Evolutionary conservation across 1,140 invertebrate genomes (phyloP), one percentile per base, ranked within the genome.

Genomic region (Pomacea maculata): DNA sequence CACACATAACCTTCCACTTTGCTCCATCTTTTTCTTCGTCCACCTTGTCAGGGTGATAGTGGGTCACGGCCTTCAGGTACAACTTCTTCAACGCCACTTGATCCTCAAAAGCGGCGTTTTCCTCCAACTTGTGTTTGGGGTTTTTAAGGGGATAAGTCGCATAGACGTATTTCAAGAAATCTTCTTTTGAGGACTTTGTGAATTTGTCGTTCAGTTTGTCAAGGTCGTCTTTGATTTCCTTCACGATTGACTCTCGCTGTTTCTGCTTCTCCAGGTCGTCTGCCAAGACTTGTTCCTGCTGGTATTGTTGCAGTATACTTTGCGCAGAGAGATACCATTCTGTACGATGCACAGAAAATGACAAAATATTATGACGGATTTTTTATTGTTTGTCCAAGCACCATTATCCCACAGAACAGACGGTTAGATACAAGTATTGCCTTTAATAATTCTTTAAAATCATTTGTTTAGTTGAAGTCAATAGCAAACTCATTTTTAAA

Each of bases 1-100:
- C 86, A 15, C 67, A 75, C 54, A 87, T 52, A 25, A 86, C 83
- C 73, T 86, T 85, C 74, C 83, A 83, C 67, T 85, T 80, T 9
- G 63, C 54, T 1, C 85, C 85, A 57, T 85, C 55, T 45, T 82
- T 64, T n/a, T 83, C 78, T 11, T 73, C 75, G 19, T 83, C 77
- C 12, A 83, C 80, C n/a, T 78, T 78, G 65, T 87, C 86, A 1
- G 86, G 86, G 70, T 87, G 86, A 64, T 85, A 87, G 80, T 87
- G 84, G 17, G 85, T 75, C 21, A 86, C 82, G 0, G 85, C 86
- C 65, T 83, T 82, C 76, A 83, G 83, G 54, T 85, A 82, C 21
- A 82, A 21, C 63, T 86, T 86, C 75, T 86, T 85, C 57, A 82
- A 19, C n/a, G 80, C 72, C 11, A 8, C 17, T 8, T 61, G 11